These are phyloP conservation scores for Leptinotarsa rubiginosa DNA, from an alignment of 2,888 invertebrate species.

Conservation along the genomic window DNA sequence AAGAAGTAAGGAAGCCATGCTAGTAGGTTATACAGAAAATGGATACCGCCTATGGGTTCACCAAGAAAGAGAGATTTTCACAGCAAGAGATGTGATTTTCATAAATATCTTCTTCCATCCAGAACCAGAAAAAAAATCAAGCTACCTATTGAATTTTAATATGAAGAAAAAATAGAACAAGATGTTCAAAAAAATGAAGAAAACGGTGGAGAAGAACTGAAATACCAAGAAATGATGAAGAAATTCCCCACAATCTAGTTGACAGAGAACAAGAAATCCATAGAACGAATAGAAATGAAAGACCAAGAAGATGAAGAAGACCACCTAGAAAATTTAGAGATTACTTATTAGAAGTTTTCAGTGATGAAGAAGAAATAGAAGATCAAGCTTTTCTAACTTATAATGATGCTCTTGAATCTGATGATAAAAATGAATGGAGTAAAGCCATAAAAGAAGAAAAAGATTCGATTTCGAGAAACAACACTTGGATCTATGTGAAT, in stretches of 20 bases:
- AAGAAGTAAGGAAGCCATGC: not conserved
- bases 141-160: too few species aligned
- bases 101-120: not conserved
- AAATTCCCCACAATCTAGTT: not conserved
- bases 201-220: not conserved
- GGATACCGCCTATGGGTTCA: not conserved
- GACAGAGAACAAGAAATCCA: not conserved
- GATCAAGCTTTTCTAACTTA: not conserved
- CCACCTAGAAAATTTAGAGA: not conserved
- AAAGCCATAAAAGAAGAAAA: not conserved
- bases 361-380: conserved; percentile 10
- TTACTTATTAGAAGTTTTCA: not conserved
- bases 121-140: not conserved
- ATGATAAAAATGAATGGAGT: not conserved
- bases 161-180: not conserved
- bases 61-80: not conserved
- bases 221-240: not conserved
- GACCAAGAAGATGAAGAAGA: not conserved
- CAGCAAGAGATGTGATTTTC: not conserved
- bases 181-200: not conserved
- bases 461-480: not conserved
- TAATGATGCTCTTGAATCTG: not conserved
- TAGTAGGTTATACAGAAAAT: not conserved
- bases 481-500: conserved; percentile 4
- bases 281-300: not conserved